Base-by-base conservation (phyloP, 2,888 invertebrate genomes). In the Blastobasis adustella region DNA sequence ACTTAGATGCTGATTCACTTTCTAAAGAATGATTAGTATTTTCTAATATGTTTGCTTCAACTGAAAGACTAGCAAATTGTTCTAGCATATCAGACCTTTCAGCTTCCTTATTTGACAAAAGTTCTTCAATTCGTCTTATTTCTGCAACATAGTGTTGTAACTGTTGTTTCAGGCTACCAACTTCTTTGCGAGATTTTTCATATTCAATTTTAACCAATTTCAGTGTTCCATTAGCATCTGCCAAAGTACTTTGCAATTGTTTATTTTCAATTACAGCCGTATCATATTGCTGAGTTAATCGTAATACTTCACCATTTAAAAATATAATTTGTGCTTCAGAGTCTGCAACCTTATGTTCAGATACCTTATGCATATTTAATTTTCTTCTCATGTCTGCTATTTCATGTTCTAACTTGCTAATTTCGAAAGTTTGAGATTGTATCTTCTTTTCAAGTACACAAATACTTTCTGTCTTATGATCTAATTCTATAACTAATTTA, bases 131-230 rank as follows among this genome's bases (percentile, higher is more conserved):
- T 63, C 94, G 89, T 67, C 94, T 92, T 10, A 96, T 93, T 87
- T 95, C 95, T 62, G 92, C 91, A 5, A 95, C 94, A 80, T 96
- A 96, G 66, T 94, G 93, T 67, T 95, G 94, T 55, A 95, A 77
- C 69, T 95, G 94, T 56, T 91, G 90, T 71, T 93, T 95, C 57
- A 95, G 80, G 61, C 92, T 91, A 52, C 92, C 93, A 36, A 94
- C 92, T 83, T 95, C 94, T 67, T 91, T 90, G 60, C 90, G 90
- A 10, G 93, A 91, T 52, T 91, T 90, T 50, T 93, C 93, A 61
- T 94, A 85, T 71, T 94, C 93, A 60, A 90, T 91, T 59, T 91
- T 92, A 10, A 91, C 84, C 37, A 90, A 81, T 61, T 91, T 90
- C 52, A 91, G 79, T 68, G 92, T 92, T 56, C 92, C 91, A 63